phyloP scores from a whole-genome alignment of 2,113 vertebrate genomes.

The western clawed frog (Xenopus tropicalis) region DNA sequence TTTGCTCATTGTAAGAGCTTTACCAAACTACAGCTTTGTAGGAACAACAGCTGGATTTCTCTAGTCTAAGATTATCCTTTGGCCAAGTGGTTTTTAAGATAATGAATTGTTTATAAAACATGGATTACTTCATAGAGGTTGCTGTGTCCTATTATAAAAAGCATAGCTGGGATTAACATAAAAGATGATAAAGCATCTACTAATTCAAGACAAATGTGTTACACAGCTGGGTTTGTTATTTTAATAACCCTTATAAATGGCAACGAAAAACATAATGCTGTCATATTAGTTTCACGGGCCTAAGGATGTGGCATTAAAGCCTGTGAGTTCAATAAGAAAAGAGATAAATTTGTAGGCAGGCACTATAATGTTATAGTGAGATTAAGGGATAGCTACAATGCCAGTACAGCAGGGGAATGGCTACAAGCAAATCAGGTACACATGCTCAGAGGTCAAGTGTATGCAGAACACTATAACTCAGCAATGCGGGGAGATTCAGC shows the following conservation, averaged over 20 bases:
- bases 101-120: too few species aligned
- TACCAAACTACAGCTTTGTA: too few species aligned
- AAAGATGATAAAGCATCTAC: too few species aligned
- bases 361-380: background rate
- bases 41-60: too few species aligned
- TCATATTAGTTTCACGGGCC: background rate
- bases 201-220: background rate
- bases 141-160: too few species aligned
- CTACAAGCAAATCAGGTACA: slow-evolving; percentile 62
- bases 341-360: slow-evolving; percentile 8
- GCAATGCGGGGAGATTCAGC: slow-evolving; percentile 44
- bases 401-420: slow-evolving; percentile 30
- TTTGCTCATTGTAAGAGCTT: too few species aligned
- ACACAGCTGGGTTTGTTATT: background rate
- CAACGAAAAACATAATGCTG: too few species aligned
- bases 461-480: slow-evolving; percentile 58
- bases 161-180: too few species aligned
- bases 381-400: background rate
- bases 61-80: too few species aligned
- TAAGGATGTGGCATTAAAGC: background rate
- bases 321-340: slow-evolving; percentile 12
- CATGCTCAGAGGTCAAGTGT: slow-evolving; percentile 65
- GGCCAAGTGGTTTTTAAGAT: too few species aligned
- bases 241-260: background rate
- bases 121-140: too few species aligned